Evolutionary conservation across 2,113 vertebrate species (phyloP).

Genomic region (Chascanopsetta lugubris): DNA sequence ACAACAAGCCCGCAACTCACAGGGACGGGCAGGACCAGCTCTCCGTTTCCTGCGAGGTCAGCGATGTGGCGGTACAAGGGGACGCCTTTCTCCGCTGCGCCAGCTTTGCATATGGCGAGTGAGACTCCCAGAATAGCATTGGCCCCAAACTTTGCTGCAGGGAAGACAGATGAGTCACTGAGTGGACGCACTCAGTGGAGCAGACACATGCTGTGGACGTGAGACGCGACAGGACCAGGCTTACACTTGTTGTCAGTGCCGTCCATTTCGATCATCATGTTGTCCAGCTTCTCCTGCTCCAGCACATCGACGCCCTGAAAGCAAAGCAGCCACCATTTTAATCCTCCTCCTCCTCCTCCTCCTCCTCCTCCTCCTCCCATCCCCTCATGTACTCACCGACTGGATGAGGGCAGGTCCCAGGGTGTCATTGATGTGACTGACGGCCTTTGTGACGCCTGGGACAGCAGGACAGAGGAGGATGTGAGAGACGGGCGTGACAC

Average conservation of each 20-base stretch:
- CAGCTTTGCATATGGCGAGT: conserved; percentile 91
- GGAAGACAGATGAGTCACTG: conserved; percentile 26
- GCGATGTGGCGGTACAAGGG: conserved; percentile 93
- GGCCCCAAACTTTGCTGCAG: conserved; percentile 90
- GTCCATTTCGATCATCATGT: conserved; percentile 90
- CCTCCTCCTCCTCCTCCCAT: neutral
- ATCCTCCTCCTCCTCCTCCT: neutral
- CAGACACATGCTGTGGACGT: conserved; percentile 25
- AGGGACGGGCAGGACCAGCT: conserved; percentile 91
- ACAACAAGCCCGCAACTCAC: conserved; percentile 75
- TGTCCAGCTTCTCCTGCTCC: conserved; percentile 92
- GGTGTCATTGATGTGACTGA: conserved; percentile 91
- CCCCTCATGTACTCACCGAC: conserved; percentile 90
- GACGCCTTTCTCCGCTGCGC: conserved; percentile 88
- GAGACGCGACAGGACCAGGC: conserved; percentile 1
- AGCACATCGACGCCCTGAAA: conserved; percentile 87
- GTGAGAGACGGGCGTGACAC: neutral
- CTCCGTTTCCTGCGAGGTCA: conserved; percentile 89
- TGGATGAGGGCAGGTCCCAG: conserved; percentile 87
- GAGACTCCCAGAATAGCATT: conserved; percentile 93
- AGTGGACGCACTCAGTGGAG: conserved; percentile 22
- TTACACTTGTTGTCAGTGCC: conserved; percentile 95
- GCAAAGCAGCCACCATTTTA: neutral
- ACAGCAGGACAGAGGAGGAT: conserved; percentile 5
- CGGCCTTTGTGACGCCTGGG: conserved; percentile 91